These are phyloP conservation scores for Leptarthrus brevirostris DNA, from an alignment of 2,888 invertebrate genomes.

Conservation along the genomic window DNA sequence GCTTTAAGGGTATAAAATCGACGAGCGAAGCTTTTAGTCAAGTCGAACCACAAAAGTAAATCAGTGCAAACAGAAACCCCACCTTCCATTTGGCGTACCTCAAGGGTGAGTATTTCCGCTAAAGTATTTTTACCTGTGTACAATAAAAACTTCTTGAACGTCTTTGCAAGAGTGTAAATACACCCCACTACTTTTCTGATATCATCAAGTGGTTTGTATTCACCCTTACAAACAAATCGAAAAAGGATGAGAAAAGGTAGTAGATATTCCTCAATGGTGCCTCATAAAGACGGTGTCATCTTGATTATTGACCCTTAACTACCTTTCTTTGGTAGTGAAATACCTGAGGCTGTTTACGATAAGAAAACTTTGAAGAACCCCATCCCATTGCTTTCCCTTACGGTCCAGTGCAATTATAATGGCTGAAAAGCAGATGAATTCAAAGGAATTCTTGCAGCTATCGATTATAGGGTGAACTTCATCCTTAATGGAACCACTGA, in stretches of 20 bases:
- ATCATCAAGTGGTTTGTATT: slow-evolving; percentile 33
- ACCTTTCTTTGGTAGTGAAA: slow-evolving; percentile 11
- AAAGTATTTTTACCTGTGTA: slow-evolving; percentile 25
- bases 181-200: slow-evolving; percentile 1
- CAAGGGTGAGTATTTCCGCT: slow-evolving; percentile 15
- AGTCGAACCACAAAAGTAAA: slow-evolving; percentile 24
- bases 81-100: not conserved
- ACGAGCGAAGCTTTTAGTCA: not conserved
- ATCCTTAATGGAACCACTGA: slow-evolving; percentile 15
- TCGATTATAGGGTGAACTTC: slow-evolving; percentile 32
- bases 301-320: slow-evolving; percentile 44
- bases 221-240: slow-evolving; percentile 1
- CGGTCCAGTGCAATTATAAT: slow-evolving; percentile 32
- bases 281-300: slow-evolving; percentile 39
- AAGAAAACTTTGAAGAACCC: slow-evolving; percentile 36
- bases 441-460: slow-evolving; percentile 24
- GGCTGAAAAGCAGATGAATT: slow-evolving; percentile 36
- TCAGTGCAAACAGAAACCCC: not conserved
- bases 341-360: slow-evolving; percentile 35
- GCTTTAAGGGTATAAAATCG: slow-evolving; percentile 18
- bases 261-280: slow-evolving; percentile 19
- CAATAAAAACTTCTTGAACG: slow-evolving; percentile 23
- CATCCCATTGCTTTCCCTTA: slow-evolving; percentile 11
- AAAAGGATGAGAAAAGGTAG: slow-evolving; percentile 7
- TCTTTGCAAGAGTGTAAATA: not conserved